Evolutionary conservation across 2,888 invertebrate genomes (phyloP).

Genomic region (Oscheius sp.): DNA sequence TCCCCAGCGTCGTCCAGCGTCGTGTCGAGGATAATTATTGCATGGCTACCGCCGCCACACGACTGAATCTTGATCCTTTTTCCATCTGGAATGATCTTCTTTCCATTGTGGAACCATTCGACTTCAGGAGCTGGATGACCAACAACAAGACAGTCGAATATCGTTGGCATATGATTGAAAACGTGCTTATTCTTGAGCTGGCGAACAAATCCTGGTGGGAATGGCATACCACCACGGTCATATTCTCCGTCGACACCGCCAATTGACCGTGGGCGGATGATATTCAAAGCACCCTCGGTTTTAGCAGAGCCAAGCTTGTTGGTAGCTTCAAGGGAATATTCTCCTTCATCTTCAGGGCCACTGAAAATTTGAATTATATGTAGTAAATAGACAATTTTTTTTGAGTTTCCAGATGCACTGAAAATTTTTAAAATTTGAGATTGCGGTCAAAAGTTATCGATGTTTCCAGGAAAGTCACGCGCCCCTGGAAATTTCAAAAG

Average conservation of each 20-base stretch:
- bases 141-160: constrained; percentile 73
- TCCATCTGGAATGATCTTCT: constrained; percentile 74
- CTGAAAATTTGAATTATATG: constrained; percentile 6
- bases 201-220: constrained; percentile 73
- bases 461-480: no score
- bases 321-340: constrained; percentile 72
- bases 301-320: constrained; percentile 73
- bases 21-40: constrained; percentile 70
- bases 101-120: constrained; percentile 74
- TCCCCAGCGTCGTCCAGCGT: constrained; percentile 71
- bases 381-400: no score
- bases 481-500: no score
- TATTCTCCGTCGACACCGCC: constrained; percentile 50
- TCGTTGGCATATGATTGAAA: constrained; percentile 72
- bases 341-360: constrained; percentile 73
- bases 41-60: constrained; percentile 72
- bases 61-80: constrained; percentile 73
- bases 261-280: constrained; percentile 65
- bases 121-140: constrained; percentile 71
- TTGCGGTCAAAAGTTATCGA: no score
- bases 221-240: constrained; percentile 65
- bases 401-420: no score
- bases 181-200: constrained; percentile 73
- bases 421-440: no score
- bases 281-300: constrained; percentile 66